These are phyloP conservation scores for Sibirionetta formosa DNA, from an alignment of 2,797 vertebrate species.

Conservation along the genomic window DNA sequence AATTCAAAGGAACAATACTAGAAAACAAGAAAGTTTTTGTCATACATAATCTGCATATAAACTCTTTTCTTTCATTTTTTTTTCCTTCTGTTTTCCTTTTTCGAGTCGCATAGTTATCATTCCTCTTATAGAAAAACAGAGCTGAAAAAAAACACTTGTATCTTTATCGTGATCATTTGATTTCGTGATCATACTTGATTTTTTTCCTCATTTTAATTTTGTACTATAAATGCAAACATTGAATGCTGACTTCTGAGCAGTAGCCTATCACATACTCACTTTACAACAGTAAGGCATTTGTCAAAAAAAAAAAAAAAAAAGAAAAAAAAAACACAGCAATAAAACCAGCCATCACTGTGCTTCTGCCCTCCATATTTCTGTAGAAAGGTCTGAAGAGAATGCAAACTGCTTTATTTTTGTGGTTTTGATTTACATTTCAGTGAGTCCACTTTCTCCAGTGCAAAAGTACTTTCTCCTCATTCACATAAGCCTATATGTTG, in stretches of 20 bases:
- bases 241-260: not conserved
- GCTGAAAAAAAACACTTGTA: not conserved
- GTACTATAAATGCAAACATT: not conserved
- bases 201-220: not conserved
- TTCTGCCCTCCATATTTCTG: not conserved
- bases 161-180: not conserved
- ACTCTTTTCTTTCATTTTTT: not conserved
- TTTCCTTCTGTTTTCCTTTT: fast-evolving
- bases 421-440: slow-evolving; percentile 30
- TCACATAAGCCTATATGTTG: not conserved
- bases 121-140: not conserved
- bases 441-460: not conserved
- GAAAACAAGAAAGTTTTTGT: not conserved
- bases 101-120: not conserved
- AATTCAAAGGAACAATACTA: not conserved
- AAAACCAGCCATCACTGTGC: not conserved
- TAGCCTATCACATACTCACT: not conserved
- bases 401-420: not conserved
- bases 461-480: not conserved
- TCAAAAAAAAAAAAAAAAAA: not conserved
- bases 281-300: not conserved
- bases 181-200: not conserved
- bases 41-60: not conserved
- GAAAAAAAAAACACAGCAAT: not conserved
- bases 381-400: not conserved